Percentiles rank a stretch among this genome's conserved stretches.
Conservation (phyloP, 2,113 vertebrate species). For the Aepyceros melampus region DNA sequence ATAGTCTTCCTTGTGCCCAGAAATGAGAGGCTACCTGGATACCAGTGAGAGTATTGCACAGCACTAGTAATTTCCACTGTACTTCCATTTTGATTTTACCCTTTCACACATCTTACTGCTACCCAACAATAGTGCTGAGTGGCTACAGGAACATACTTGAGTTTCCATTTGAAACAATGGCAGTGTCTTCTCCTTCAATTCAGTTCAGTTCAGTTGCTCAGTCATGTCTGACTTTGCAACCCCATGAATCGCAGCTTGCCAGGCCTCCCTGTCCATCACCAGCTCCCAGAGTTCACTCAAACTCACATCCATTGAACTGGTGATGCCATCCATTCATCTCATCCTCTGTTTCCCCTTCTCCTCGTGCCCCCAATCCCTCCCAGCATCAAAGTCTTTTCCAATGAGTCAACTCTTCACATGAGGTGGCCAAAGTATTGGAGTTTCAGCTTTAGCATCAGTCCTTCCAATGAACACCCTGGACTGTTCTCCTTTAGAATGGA, state of each 20-base stretch:
- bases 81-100: neutral
- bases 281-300: no score
- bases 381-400: no score
- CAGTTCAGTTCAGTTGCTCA: no score
- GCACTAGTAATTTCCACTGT: neutral
- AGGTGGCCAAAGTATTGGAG: no score
- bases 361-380: no score
- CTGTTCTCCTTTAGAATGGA: no score
- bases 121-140: neutral
- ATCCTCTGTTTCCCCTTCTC: no score
- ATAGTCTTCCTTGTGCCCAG: neutral
- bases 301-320: no score
- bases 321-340: no score
- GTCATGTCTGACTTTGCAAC: rapidly evolving
- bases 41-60: neutral
- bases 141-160: neutral
- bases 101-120: neutral
- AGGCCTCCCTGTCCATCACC: no score
- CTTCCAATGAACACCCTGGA: rapidly evolving
- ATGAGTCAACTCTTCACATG: no score
- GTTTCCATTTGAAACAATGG: neutral
- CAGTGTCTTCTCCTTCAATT: neutral
- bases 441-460: no score
- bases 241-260: rapidly evolving
- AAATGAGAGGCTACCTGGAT: neutral